Evolutionary conservation across 2,797 vertebrate genomes (phyloP).

Genomic region (Synaphobranchus kaupii): DNA sequence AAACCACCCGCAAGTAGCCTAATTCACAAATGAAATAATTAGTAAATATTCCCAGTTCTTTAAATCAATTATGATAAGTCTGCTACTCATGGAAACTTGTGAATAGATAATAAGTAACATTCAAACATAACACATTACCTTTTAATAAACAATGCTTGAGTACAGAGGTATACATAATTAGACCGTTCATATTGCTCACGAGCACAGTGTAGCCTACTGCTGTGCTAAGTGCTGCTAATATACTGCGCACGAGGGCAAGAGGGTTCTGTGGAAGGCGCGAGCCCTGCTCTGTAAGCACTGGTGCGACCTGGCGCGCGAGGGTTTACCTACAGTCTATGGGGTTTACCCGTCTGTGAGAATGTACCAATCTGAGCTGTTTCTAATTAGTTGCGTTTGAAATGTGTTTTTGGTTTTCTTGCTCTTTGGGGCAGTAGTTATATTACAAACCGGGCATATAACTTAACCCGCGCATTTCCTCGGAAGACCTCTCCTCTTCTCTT

Average conservation of each 20-base stretch:
- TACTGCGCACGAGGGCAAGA: conserved; percentile 61
- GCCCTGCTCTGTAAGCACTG: conserved; percentile 43
- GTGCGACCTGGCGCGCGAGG: conserved; percentile 43
- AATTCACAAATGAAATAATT: background rate
- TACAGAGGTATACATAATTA: background rate
- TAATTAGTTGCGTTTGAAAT: conserved; percentile 58
- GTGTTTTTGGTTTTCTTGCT: conserved; percentile 51
- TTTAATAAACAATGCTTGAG: no score
- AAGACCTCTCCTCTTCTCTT: conserved; percentile 45
- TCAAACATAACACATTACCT: no score
- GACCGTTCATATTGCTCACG: background rate
- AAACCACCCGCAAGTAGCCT: background rate
- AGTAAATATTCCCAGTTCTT: no score
- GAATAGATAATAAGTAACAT: background rate
- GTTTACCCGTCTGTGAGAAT: conserved; percentile 34
- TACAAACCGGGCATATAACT: conserved; percentile 50
- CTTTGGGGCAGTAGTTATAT: conserved; percentile 46
- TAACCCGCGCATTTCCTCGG: conserved; percentile 52
- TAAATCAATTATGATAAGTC: no score
- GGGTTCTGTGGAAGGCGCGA: conserved; percentile 38
- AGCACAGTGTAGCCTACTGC: background rate
- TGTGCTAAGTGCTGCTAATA: conserved; percentile 64
- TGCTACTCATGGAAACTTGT: no score
- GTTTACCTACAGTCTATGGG: no score
- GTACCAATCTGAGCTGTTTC: conserved; percentile 51